Evolutionary conservation across 2,797 vertebrate genomes (phyloP).

Genomic region (Rhynchonycteris naso): DNA sequence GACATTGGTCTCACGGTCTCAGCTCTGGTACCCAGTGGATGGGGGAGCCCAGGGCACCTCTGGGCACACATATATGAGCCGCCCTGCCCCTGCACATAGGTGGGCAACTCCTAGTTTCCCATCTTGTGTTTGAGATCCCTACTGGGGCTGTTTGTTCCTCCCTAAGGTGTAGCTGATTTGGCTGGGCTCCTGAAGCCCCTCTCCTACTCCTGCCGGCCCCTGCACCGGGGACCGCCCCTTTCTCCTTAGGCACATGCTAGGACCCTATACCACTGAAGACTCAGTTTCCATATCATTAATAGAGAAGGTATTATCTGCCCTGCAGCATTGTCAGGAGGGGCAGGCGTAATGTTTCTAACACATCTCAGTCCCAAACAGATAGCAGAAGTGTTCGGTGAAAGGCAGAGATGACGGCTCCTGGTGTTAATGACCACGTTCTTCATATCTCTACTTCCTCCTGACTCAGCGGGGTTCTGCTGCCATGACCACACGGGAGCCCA

Average conservation of each 20-base stretch:
- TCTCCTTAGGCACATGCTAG: background rate
- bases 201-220: background rate
- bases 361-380: too few species aligned
- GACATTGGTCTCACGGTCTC: background rate
- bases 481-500: fast-evolving
- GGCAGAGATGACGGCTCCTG: fast-evolving
- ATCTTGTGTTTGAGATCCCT: fast-evolving
- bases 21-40: background rate
- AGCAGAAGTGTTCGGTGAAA: background rate
- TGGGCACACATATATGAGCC: background rate
- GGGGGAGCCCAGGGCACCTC: background rate
- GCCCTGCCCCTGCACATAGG: background rate
- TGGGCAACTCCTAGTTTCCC: background rate
- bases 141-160: background rate
- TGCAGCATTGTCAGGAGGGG: background rate
- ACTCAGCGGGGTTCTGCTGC: background rate
- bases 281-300: background rate
- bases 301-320: background rate
- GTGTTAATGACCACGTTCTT: background rate
- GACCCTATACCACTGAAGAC: background rate
- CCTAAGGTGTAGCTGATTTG: background rate
- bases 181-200: background rate
- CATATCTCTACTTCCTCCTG: background rate
- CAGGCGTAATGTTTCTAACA: background rate
- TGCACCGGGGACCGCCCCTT: background rate